Evolutionary conservation across 2,113 vertebrate genomes (phyloP).

Genomic region (Lethenteron reissneri): DNA sequence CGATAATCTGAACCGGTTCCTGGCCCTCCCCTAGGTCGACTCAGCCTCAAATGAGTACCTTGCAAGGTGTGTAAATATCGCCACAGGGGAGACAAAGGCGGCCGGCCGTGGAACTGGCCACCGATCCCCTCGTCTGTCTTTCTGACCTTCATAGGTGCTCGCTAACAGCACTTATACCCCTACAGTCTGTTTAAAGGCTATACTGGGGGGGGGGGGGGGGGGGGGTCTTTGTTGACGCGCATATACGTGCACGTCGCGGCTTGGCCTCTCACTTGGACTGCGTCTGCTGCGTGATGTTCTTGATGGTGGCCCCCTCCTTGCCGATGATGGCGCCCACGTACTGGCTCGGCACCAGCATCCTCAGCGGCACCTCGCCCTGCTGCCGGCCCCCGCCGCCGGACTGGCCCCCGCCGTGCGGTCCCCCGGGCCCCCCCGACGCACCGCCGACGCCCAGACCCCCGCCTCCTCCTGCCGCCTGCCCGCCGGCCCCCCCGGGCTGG

Average conservation of each 20-base stretch:
- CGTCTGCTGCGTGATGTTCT: constrained; percentile 85
- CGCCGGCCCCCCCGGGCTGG: constrained; percentile 30
- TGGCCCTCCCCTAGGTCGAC: too few species aligned
- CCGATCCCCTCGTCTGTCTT: too few species aligned
- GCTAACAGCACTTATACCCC: too few species aligned
- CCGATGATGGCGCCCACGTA: constrained; percentile 82
- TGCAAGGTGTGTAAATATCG: too few species aligned
- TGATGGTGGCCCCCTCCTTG: constrained; percentile 78
- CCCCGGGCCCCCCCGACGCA: constrained; percentile 18
- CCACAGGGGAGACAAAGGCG: too few species aligned
- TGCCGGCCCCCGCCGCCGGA: constrained; percentile 40
- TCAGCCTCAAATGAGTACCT: too few species aligned
- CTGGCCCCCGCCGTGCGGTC: constrained; percentile 44
- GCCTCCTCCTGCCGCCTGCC: constrained; percentile 34
- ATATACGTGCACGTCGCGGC: not conserved
- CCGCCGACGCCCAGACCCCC: constrained; percentile 38
- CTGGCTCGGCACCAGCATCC: constrained; percentile 76
- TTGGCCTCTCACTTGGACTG: constrained; percentile 57
- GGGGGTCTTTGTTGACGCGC: too few species aligned
- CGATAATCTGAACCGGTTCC: too few species aligned
- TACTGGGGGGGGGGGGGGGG: too few species aligned
- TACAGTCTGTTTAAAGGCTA: too few species aligned
- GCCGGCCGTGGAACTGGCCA: too few species aligned
- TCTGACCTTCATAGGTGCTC: too few species aligned
- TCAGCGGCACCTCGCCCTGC: constrained; percentile 57